Evolutionary conservation across 2,888 invertebrate species (phyloP).

Genomic region (Chrysomela aeneicollis): DNA sequence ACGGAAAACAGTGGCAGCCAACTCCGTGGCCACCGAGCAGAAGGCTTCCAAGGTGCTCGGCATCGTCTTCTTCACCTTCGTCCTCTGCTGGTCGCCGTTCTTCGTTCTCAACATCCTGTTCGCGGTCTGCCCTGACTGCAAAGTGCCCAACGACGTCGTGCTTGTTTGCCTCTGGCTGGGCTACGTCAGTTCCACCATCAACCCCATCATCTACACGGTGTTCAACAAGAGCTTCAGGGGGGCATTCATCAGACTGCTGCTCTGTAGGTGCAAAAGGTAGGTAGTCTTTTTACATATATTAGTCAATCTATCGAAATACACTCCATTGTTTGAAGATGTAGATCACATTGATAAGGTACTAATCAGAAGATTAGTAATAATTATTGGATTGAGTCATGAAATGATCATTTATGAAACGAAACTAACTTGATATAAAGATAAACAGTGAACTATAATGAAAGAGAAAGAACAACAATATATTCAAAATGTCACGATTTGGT

Average conservation of each 20-base stretch:
- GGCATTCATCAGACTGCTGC: constrained; percentile 79
- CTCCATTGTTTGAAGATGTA: too few relatives aligned
- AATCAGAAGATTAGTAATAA: too few relatives aligned
- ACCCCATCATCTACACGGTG: constrained; percentile 92
- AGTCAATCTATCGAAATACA: too few relatives aligned
- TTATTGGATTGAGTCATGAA: too few relatives aligned
- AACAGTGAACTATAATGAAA: too few relatives aligned
- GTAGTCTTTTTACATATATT: constrained; percentile 31
- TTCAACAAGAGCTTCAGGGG: constrained; percentile 91
- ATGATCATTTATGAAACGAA: too few relatives aligned
- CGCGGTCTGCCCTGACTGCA: constrained; percentile 82
- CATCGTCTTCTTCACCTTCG: constrained; percentile 91
- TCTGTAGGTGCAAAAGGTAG: constrained; percentile 80
- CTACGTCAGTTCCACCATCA: constrained; percentile 91
- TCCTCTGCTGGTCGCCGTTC: constrained; percentile 93
- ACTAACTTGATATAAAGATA: too few relatives aligned
- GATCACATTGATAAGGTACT: too few relatives aligned
- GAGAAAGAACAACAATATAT: too few relatives aligned
- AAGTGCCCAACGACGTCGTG: constrained; percentile 77
- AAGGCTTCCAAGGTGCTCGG: constrained; percentile 94
- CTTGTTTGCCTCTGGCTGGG: constrained; percentile 91
- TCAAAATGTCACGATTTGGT: too few relatives aligned
- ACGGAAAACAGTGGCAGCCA: constrained; percentile 75
- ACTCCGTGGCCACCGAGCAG: constrained; percentile 89
- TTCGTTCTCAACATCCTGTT: constrained; percentile 88